Conservation (phyloP, 2,888 invertebrate species). For the Drosophila cognata region DNA sequence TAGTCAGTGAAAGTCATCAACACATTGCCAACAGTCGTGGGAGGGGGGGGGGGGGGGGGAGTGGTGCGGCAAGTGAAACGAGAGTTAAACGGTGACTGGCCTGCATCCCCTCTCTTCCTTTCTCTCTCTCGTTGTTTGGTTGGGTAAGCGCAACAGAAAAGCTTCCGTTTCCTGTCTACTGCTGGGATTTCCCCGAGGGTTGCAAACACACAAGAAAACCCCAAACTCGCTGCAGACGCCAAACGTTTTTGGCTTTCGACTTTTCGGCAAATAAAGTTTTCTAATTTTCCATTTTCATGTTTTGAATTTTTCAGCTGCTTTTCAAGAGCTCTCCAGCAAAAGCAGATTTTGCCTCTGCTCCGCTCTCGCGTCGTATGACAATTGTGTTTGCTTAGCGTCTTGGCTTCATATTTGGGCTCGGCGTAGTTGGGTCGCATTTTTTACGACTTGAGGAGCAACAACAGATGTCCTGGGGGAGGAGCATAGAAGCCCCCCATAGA, state of each 20-base stretch:
- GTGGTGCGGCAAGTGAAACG: not conserved
- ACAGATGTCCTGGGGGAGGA: conserved; percentile 44
- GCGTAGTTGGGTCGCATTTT: conserved; percentile 22
- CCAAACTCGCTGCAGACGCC: conserved; percentile 42
- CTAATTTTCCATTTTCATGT: conserved; percentile 79
- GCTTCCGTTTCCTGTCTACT: conserved; percentile 83
- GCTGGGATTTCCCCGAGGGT: conserved; percentile 79
- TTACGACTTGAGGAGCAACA: conserved; percentile 28
- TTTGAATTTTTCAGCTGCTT: conserved; percentile 76
- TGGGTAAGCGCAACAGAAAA: conserved; percentile 66
- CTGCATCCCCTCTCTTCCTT: not conserved
- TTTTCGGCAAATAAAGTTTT: conserved; percentile 77
- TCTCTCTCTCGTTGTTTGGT: conserved; percentile 1
- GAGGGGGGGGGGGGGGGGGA: not conserved
- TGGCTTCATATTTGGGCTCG: conserved; percentile 23
- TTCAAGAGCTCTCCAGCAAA: conserved; percentile 41
- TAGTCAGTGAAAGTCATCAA: conserved; percentile 82
- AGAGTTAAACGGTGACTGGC: conserved; percentile 60
- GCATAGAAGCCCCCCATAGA: conserved; percentile 13
- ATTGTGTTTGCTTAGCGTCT: conserved; percentile 66
- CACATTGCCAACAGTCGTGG: conserved; percentile 59
- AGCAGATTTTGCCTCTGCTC: conserved; percentile 44
- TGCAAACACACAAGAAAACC: conserved; percentile 53
- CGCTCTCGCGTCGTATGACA: conserved; percentile 62
- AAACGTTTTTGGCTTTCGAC: conserved; percentile 38